These are phyloP conservation scores for Oopsacas minuta DNA, from an alignment of 37 sponge, comb jelly and placozoan genomes.

Conservation along the genomic window DNA sequence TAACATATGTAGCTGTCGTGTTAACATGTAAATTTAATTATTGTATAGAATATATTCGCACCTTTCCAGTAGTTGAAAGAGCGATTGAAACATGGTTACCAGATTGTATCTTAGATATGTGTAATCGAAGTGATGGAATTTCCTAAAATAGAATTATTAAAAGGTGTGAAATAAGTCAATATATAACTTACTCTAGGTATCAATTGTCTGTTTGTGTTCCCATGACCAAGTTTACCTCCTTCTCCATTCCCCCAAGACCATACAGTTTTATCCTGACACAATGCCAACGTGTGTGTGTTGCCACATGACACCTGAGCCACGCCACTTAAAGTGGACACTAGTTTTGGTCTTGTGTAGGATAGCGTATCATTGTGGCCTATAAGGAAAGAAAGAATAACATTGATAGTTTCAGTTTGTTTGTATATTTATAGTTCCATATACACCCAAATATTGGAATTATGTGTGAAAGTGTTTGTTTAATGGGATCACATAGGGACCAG, in stretches of 20 bases:
- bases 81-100: neutral
- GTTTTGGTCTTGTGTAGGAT: slow-evolving; percentile 27
- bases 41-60: no score
- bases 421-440: no score
- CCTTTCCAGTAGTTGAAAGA: slow-evolving; percentile 18
- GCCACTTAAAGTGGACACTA: slow-evolving; percentile 25
- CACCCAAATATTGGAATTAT: no score
- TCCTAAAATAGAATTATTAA: neutral
- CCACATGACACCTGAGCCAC: slow-evolving; percentile 65
- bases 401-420: no score
- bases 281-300: slow-evolving; percentile 57
- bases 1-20: no score
- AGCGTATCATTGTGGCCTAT: slow-evolving; percentile 39
- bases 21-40: no score
- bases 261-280: slow-evolving; percentile 45
- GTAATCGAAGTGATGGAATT: neutral
- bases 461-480: no score
- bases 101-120: neutral
- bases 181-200: slow-evolving; percentile 36
- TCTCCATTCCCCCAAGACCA: slow-evolving; percentile 81
- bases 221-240: slow-evolving; percentile 74
- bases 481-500: no score
- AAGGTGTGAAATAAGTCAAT: neutral
- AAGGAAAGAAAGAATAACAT: neutral
- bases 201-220: slow-evolving; percentile 43